Evolutionary conservation across 2,888 invertebrate species (phyloP).

Genomic region (Synergus umbraculus): DNA sequence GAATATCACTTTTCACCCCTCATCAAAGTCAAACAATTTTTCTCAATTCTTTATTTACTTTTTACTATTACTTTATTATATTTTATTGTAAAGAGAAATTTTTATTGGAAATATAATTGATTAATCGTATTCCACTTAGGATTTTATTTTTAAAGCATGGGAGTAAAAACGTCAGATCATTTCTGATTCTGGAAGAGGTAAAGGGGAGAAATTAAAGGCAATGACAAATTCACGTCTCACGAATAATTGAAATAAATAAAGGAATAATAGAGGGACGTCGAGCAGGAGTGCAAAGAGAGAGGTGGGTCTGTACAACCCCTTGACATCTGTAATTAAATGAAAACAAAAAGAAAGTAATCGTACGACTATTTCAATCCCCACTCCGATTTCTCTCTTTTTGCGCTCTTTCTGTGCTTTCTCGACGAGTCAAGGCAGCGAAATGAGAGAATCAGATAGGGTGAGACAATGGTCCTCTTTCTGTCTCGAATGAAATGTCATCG

Average conservation of each 20-base stretch:
- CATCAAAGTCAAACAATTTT: background rate
- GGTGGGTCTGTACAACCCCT: slow-evolving; percentile 72
- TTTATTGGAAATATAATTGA: background rate
- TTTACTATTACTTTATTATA: background rate
- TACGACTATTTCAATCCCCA: slow-evolving; percentile 57
- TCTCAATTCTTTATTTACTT: background rate
- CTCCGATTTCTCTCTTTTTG: slow-evolving; percentile 17
- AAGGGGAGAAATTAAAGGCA: slow-evolving; percentile 71
- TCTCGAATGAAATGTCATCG: slow-evolving; percentile 75
- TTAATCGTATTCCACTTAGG: background rate
- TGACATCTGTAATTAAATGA: slow-evolving; percentile 77
- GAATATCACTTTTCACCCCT: slow-evolving; percentile 26
- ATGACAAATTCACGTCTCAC: slow-evolving; percentile 76
- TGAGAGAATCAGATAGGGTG: slow-evolving; percentile 75
- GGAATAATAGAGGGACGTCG: slow-evolving; percentile 73
- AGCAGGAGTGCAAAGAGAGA: slow-evolving; percentile 57
- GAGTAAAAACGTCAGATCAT: background rate
- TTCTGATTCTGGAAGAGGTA: background rate
- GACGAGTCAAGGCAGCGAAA: slow-evolving; percentile 73
- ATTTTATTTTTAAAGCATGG: background rate
- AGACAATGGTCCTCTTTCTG: slow-evolving; percentile 71
- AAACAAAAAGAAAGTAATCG: slow-evolving; percentile 77
- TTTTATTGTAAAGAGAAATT: too few relatives aligned
- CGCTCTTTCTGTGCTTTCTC: slow-evolving; percentile 55
- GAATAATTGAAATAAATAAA: slow-evolving; percentile 77